Conservation (phyloP, 2,797 vertebrate species). For the Neosalanx taihuensis region DNA sequence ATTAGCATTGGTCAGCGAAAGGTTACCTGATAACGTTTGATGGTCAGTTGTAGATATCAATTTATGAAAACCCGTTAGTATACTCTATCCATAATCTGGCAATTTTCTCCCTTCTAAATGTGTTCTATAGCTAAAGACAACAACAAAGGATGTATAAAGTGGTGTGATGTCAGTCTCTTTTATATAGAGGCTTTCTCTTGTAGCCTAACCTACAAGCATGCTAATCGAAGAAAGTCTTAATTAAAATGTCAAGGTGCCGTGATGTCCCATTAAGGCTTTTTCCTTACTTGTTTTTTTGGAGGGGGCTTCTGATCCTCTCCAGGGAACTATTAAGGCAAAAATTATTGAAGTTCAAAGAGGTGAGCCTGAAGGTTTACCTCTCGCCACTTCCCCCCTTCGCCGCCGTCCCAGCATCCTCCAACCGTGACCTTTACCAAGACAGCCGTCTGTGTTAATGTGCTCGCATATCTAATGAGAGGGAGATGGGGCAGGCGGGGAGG, state of each 20-base stretch:
- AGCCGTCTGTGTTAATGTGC: constrained; percentile 74
- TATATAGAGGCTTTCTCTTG: constrained; percentile 48
- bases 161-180: constrained; percentile 61
- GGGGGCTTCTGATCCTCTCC: constrained; percentile 72
- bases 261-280: constrained; percentile 75
- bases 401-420: constrained; percentile 71
- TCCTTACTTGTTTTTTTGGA: constrained; percentile 50
- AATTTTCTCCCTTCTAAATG: constrained; percentile 29
- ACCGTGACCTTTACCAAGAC: constrained; percentile 81
- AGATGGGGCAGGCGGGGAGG: background rate
- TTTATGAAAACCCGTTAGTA: no score
- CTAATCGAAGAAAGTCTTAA: constrained; percentile 78
- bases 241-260: constrained; percentile 84
- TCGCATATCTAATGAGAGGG: constrained; percentile 79
- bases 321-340: constrained; percentile 80
- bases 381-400: constrained; percentile 60
- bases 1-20: no score
- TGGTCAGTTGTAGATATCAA: no score
- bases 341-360: constrained; percentile 84
- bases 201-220: constrained; percentile 66
- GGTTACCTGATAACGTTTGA: no score
- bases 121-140: constrained; percentile 37
- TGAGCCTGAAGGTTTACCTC: constrained; percentile 75
- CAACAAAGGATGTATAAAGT: constrained; percentile 32
- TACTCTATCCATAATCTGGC: background rate